Base-by-base conservation (phyloP, 2,113 vertebrate genomes). In the Leptosomus discolor region DNA sequence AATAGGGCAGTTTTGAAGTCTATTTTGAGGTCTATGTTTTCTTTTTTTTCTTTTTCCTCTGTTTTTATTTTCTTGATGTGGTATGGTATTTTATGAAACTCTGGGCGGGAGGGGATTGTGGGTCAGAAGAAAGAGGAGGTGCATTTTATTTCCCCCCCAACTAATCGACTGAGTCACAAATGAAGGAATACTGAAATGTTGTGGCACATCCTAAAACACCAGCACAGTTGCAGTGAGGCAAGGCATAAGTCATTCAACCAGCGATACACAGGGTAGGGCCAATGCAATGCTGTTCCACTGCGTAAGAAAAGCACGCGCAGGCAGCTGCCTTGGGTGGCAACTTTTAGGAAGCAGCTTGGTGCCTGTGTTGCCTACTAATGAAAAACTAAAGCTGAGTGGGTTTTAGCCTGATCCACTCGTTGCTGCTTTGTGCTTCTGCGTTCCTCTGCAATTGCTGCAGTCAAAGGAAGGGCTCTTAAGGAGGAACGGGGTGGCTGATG, bases 81-180 rank as follows among this genome's bases (percentile, higher is more conserved):
- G 22, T 32, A 36, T 32, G 15, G 8, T 57, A 67, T 82, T 48
- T 74, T 51, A 43, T 39, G 58, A 54, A 83, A 43, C 17, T 30
- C 23, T 34, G 23, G 2, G 29, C 3, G 32, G 5, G 0, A 13
- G 8, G 11, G 26, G 18, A n/a, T n/a, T n/a, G n/a, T n/a, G n/a
- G n/a, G 20, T 48, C 64, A 34, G 60, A 70, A 87, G 30, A 64
- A 21, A 50, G 19, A 61, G 27, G 20, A 36, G 8, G 4, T 43
- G 22, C 3, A 10, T 26, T 32, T n/a, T 9, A 12, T 8, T 3
- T 0, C 0, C 0, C 10, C 8, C 53, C 6, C 29, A 60, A 15
- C 21, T 54, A 46, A 60, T 41, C 2, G 4, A n/a, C 32, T 45
- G 21, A 58, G n/a, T 41, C 4, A 5, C 37, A 74, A 32, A 37